Base-by-base conservation (phyloP, 2,113 vertebrate genomes). In the Barbus barbus region DNA sequence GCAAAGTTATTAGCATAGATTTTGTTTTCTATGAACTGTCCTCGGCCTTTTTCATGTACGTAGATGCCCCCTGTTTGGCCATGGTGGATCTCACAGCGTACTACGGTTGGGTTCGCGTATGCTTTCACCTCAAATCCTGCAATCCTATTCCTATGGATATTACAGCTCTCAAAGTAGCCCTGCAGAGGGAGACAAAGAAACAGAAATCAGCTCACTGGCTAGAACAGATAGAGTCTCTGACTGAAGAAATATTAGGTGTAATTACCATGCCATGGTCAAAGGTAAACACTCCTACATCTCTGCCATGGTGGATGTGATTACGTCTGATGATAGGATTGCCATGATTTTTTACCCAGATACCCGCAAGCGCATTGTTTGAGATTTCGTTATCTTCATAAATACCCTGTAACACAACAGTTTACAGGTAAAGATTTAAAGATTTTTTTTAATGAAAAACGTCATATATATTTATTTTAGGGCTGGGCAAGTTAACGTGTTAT, bases 1-100 rank as follows among this genome's bases (percentile, higher is more conserved):
- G 98, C 98, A 95, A 99, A 99, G 90, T 99, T 99, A 94, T 99
- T 99, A 95, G 97, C 97, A 96, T 98, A 99, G 95, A 99, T 99
- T 94, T 99, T 99, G 93, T 99, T 99, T 93, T 99, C 98, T 88
- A 99, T 97, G 93, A 99, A 99, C 91, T 99, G 98, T 87, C 98
- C 98, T 65, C 98, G 95, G 89, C 98, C 98, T 94, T 99, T 99
- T 92, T 99, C 98, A 36, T 99, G 98, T 79, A 99, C 98, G 7
- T 99, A 99, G 92, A 99, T 99, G 84, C 98, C 98, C 85, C 98
- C 98, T 8, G 98, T 99, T 92, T 99, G 98, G 48, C 98, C 98
- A 0, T 99, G 98, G 90, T 99, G 98, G 90, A 99, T 99, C 93
- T 99, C 98, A 90, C 98, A 99, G 22, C 97, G 95, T 73, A 99